Percentiles rank a stretch among this genome's conserved stretches.
Evolutionary conservation across 2,888 invertebrate genomes (phyloP).

Genomic region (Malthinus flaveolus): DNA sequence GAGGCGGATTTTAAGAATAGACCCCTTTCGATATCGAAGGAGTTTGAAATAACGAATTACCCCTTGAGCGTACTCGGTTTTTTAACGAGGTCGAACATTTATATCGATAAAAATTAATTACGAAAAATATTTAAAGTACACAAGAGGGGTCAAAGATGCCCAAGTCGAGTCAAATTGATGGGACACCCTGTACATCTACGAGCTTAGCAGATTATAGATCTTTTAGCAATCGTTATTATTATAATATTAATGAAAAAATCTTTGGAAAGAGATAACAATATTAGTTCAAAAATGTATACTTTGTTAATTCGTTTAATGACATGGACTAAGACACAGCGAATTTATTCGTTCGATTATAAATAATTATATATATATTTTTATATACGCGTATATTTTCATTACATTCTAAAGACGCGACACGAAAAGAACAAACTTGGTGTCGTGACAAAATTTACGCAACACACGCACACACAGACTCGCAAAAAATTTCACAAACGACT

Average conservation of each 20-base stretch:
- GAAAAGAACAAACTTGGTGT: conserved; percentile 42
- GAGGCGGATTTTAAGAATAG: too few relatives aligned
- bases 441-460: conserved; percentile 38
- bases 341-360: conserved; percentile 50
- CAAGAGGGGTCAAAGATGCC: not conserved
- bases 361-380: conserved; percentile 21
- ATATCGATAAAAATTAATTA: too few relatives aligned
- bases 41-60: too few relatives aligned
- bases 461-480: not conserved
- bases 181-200: conserved; percentile 31
- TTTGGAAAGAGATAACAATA: conserved; percentile 57
- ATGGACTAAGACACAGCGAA: conserved; percentile 57
- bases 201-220: conserved; percentile 50
- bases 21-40: too few relatives aligned
- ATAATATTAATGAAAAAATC: conserved; percentile 53
- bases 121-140: not conserved
- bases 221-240: conserved; percentile 46
- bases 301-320: conserved; percentile 57
- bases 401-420: conserved; percentile 38
- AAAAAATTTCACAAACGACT: conserved; percentile 2
- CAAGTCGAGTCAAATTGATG: not conserved
- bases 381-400: conserved; percentile 31
- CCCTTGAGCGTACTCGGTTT: too few relatives aligned
- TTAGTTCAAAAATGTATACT: conserved; percentile 56
- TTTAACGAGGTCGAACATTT: too few relatives aligned